These are phyloP conservation scores for Tragelaphus buxtoni DNA, from an alignment of 2,113 vertebrate species.

Conservation along the genomic window DNA sequence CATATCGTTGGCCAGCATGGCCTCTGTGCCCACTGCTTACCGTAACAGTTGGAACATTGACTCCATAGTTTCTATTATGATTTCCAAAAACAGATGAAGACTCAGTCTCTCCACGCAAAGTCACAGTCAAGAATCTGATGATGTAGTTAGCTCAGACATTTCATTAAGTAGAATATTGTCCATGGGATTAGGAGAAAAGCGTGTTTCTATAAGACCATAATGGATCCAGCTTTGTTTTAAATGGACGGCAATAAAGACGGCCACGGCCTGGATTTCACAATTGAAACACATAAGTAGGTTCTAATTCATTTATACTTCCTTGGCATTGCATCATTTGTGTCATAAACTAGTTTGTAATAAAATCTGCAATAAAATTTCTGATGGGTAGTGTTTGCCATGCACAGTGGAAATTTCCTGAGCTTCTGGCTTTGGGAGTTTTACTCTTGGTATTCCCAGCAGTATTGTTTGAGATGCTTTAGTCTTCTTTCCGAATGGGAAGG, in stretches of 20 bases:
- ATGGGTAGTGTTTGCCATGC: background rate
- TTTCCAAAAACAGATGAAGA: background rate
- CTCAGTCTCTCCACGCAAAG: background rate
- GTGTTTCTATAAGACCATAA: background rate
- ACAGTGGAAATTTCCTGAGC: background rate
- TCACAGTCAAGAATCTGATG: background rate
- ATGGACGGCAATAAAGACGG: background rate
- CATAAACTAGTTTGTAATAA: background rate
- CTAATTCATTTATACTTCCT: background rate
- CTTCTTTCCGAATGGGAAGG: background rate
- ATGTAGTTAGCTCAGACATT: background rate
- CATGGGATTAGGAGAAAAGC: background rate
- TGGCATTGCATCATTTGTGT: background rate
- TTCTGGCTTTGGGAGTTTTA: background rate
- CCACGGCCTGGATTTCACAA: background rate
- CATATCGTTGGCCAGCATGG: rapidly evolving
- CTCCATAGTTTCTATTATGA: background rate
- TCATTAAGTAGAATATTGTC: background rate
- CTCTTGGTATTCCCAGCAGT: background rate
- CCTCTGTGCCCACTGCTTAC: rapidly evolving
- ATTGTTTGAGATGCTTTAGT: background rate
- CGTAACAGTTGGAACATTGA: background rate
- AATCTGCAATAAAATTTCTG: background rate
- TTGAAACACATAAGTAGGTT: background rate
- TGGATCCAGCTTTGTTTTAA: background rate